These are phyloP conservation scores for Siniperca undulata DNA, from an alignment of 2,797 vertebrate species.

Conservation along the genomic window DNA sequence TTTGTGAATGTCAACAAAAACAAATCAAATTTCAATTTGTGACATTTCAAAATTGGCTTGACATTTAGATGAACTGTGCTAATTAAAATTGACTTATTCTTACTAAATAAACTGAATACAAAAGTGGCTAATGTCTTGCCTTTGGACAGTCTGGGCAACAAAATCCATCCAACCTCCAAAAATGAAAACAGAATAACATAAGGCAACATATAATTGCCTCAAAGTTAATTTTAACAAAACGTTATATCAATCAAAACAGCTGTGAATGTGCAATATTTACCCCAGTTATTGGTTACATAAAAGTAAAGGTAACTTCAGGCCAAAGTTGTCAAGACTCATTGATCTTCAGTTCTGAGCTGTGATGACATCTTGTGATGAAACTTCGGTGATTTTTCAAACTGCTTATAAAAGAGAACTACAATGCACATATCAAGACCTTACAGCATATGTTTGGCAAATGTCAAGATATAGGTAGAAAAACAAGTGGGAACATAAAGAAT, in stretches of 20 bases:
- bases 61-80: conserved; percentile 9
- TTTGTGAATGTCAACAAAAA: conserved; percentile 5
- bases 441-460: background rate
- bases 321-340: conserved; percentile 37
- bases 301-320: conserved; percentile 29
- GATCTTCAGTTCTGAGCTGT: conserved; percentile 37
- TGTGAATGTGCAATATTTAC: background rate
- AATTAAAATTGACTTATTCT: background rate
- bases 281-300: conserved; percentile 17
- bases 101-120: background rate
- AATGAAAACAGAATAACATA: background rate
- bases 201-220: background rate
- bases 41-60: conserved; percentile 1
- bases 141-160: background rate
- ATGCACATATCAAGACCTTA: background rate
- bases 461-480: background rate
- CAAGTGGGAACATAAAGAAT: background rate
- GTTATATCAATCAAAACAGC: background rate
- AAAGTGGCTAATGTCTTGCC: background rate
- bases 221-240: too few relatives aligned
- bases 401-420: background rate
- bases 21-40: conserved; percentile 9
- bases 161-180: background rate
- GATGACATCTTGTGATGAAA: conserved; percentile 42
- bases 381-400: background rate